phyloP scores from a whole-genome alignment of 2,113 vertebrate species.

The Equus przewalskii region DNA sequence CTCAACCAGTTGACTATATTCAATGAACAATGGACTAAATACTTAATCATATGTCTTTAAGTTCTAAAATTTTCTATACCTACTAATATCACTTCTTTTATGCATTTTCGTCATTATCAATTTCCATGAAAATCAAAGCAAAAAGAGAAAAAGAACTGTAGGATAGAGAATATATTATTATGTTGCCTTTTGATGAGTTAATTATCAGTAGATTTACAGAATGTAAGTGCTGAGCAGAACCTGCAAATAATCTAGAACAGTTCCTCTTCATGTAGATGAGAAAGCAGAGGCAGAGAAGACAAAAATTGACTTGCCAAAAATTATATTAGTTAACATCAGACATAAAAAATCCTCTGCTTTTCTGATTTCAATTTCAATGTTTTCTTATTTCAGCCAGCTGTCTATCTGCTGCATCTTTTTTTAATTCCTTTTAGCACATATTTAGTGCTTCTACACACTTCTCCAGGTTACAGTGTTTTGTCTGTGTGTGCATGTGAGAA shows the following conservation, averaged over 20 bases:
- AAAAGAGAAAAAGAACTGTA: neutral
- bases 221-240: neutral
- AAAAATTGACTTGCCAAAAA: neutral
- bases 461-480: neutral
- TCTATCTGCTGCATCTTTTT: neutral
- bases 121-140: neutral
- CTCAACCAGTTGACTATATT: neutral
- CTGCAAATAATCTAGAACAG: neutral
- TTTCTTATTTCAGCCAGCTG: neutral
- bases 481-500: neutral
- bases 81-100: neutral
- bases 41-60: neutral
- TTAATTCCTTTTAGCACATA: neutral
- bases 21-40: neutral
- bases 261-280: neutral
- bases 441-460: neutral
- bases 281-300: neutral
- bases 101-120: too few species aligned
- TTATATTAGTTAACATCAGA: neutral
- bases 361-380: neutral
- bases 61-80: neutral
- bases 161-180: neutral
- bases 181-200: neutral
- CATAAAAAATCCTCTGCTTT: neutral
- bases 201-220: neutral